Percentiles rank a stretch among this genome's conserved stretches.
Evolutionary conservation across 2,888 invertebrate species (phyloP).

Genomic region (Chironomus tentans): DNA sequence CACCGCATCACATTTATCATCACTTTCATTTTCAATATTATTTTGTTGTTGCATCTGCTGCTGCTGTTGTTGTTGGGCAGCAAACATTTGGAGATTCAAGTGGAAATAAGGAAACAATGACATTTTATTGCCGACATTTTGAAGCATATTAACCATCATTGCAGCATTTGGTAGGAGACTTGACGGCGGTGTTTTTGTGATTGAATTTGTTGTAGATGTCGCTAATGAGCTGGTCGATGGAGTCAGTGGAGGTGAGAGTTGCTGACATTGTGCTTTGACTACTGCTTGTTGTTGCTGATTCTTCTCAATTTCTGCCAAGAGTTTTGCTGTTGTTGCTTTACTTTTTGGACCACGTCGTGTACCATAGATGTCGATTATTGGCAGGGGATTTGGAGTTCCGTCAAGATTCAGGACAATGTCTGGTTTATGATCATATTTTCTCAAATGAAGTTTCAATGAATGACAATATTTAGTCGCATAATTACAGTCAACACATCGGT

Average conservation of each 20-base stretch:
- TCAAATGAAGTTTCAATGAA: slow-evolving; percentile 86
- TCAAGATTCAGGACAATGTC: slow-evolving; percentile 84
- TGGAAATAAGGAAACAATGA: slow-evolving; percentile 42
- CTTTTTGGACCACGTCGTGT: slow-evolving; percentile 79
- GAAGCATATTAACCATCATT: slow-evolving; percentile 35
- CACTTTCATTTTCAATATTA: not conserved
- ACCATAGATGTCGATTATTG: slow-evolving; percentile 85
- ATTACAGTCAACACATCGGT: slow-evolving; percentile 84
- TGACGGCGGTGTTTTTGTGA: slow-evolving; percentile 29
- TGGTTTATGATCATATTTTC: slow-evolving; percentile 85
- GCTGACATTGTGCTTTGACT: slow-evolving; percentile 6
- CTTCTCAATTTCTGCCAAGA: slow-evolving; percentile 14
- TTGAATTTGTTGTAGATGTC: slow-evolving; percentile 24
- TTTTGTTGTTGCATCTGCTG: not conserved
- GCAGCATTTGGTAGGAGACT: slow-evolving; percentile 34
- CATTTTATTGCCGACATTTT: slow-evolving; percentile 33
- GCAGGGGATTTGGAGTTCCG: slow-evolving; percentile 77
- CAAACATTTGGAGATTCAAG: slow-evolving; percentile 41
- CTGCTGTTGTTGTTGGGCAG: slow-evolving; percentile 38
- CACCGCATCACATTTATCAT: slow-evolving; percentile 35
- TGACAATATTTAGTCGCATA: slow-evolving; percentile 98
- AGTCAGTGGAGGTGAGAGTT: slow-evolving; percentile 21
- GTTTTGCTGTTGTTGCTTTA: slow-evolving; percentile 25
- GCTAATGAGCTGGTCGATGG: slow-evolving; percentile 8
- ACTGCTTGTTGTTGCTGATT: slow-evolving; percentile 9